phyloP scores from a whole-genome alignment of 92 coral and sea anemone genomes.

The Hydrozoanthus gracilis region DNA sequence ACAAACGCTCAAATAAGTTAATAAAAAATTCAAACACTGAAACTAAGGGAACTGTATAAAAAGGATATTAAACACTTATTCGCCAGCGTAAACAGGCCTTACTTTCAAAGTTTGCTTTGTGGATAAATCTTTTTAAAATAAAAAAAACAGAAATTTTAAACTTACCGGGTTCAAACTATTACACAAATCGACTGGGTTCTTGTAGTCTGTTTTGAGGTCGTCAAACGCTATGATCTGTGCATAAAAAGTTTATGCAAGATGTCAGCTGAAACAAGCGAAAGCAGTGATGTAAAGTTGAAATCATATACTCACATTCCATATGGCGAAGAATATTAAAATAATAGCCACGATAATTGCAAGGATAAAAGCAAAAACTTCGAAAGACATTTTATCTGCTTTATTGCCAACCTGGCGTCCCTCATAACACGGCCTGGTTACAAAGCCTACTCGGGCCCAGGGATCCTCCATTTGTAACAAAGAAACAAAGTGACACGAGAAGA shows the following conservation, averaged over 20 bases:
- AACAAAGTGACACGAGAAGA: no score
- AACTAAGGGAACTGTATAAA: no score
- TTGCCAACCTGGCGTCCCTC: conserved; percentile 61
- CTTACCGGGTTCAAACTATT: conserved; percentile 96
- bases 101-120: neutral
- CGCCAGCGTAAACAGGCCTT: no score
- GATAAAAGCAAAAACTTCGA: conserved; percentile 92
- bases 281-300: neutral
- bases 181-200: conserved; percentile 96
- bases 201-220: conserved; percentile 97
- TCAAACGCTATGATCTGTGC: conserved; percentile 95
- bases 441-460: conserved; percentile 21
- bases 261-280: neutral
- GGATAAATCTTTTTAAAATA: neutral
- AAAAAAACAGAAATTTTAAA: neutral
- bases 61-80: no score
- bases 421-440: conserved; percentile 30
- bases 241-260: neutral
- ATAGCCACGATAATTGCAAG: conserved; percentile 90
- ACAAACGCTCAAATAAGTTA: no score
- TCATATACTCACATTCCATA: conserved; percentile 94
- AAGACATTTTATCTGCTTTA: conserved; percentile 72
- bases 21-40: no score
- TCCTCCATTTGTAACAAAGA: neutral
- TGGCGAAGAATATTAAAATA: conserved; percentile 92